Base-by-base conservation (phyloP, 2,888 invertebrate species). In the Eledone cirrhosa region DNA sequence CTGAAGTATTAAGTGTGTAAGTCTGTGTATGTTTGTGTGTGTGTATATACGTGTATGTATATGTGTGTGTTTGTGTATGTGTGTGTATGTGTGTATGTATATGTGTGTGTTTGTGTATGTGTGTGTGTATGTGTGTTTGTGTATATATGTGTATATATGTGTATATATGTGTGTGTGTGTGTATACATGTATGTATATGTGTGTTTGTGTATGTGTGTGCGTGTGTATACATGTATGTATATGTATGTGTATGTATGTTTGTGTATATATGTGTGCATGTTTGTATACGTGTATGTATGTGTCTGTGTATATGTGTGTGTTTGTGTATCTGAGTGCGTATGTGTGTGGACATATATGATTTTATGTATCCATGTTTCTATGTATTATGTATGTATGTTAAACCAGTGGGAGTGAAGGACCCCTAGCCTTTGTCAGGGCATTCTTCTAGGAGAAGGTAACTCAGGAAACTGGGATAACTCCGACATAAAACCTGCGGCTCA, bases 301-400 rank as follows among this genome's bases (percentile, higher is more conserved):
- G 19, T 48, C n/a, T 48, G 48, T 77, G 13, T 48, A 48, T 77
- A 77, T 77, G n/a, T 76, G n/a, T 76, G 47, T 76, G 47, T 76
- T n/a, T 59, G n/a, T 59, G n/a, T 59, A 59, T 59, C 4, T 59
- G 11, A 4, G n/a, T 11, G n/a, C 59, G n/a, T 22, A 53, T 5
- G n/a, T n/a, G 19, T n/a, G 19, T 5, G 53, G 53, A 19, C n/a
- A n/a, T n/a, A n/a, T n/a, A n/a, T n/a, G n/a, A n/a, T n/a, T n/a
- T n/a, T n/a, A n/a, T n/a, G n/a, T n/a, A n/a, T n/a, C n/a, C n/a
- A n/a, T n/a, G n/a, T n/a, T n/a, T n/a, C n/a, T n/a, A n/a, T n/a
- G n/a, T n/a, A n/a, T n/a, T n/a, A n/a, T n/a, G n/a, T n/a, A n/a
- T n/a, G n/a, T n/a, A n/a, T n/a, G n/a, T n/a, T n/a, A n/a, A n/a